Conservation (phyloP, 2,113 vertebrate genomes). For the Hypocryptadius cinnamomeus region DNA sequence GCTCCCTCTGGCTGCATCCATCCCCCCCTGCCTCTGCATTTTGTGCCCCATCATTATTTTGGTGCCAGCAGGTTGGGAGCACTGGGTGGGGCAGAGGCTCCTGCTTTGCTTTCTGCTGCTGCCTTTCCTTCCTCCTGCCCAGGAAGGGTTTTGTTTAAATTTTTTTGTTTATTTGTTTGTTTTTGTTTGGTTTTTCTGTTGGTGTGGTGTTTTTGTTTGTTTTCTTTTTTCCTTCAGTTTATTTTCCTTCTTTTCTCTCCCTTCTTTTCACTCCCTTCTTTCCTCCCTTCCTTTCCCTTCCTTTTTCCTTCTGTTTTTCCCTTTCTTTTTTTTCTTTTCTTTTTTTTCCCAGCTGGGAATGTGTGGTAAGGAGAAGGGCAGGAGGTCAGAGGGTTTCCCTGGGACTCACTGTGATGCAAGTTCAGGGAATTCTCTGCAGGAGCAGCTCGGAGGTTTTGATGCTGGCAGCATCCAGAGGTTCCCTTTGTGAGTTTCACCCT, state of each 20-base stretch:
- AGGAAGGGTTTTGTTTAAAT: background rate
- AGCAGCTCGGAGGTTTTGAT: background rate
- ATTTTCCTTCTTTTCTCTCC: background rate
- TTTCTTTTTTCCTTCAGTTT: background rate
- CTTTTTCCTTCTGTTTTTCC: no score
- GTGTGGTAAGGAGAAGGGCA: background rate
- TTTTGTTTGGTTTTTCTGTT: background rate
- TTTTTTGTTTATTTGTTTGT: no score
- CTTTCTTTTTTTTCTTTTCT: no score
- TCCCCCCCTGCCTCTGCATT: fast-evolving
- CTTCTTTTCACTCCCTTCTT: background rate
- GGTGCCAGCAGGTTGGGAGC: no score
- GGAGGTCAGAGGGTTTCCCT: background rate
- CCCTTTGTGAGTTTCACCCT: background rate
- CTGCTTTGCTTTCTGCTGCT: background rate
- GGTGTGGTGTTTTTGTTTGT: fast-evolving
- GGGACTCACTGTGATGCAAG: background rate
- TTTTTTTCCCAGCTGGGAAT: background rate
- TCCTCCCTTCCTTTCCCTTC: no score
- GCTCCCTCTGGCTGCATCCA: fast-evolving
- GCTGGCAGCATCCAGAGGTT: background rate
- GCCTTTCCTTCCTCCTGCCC: background rate
- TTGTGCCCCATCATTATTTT: no score
- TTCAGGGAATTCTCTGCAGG: background rate
- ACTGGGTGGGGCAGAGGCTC: background rate